phyloP scores from a whole-genome alignment of 2,113 vertebrate species.

The Ptilonorhynchus violaceus region DNA sequence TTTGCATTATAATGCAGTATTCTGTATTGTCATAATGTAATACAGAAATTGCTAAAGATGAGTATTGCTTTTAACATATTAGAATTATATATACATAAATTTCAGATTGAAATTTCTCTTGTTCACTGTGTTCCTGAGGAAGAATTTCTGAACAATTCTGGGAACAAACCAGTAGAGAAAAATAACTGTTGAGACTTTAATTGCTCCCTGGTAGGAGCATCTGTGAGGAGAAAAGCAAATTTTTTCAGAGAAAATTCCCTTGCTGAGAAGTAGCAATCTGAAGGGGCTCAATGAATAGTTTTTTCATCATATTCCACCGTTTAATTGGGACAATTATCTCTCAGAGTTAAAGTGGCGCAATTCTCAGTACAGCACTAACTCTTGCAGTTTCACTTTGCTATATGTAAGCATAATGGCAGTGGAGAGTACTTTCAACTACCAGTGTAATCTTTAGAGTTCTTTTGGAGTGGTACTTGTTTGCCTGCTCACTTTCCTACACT shows the following conservation, averaged over 20 bases:
- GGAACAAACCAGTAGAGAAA: background rate
- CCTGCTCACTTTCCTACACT: background rate
- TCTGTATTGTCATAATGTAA: background rate
- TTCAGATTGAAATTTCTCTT: background rate
- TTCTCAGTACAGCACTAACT: background rate
- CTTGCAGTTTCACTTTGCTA: background rate
- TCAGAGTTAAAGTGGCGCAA: background rate
- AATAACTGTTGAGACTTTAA: background rate
- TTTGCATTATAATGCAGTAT: background rate
- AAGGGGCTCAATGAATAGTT: background rate
- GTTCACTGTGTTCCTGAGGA: background rate
- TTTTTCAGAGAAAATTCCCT: background rate
- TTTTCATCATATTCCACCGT: background rate
- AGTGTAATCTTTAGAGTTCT: background rate
- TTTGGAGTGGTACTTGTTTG: background rate
- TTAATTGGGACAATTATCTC: background rate
- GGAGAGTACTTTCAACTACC: background rate
- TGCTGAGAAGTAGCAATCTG: background rate
- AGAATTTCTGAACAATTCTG: background rate
- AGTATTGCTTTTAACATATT: background rate
- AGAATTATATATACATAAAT: background rate
- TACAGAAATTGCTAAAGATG: background rate
- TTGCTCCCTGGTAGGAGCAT: background rate
- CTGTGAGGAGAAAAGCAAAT: background rate
- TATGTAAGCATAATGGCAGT: background rate